Evolutionary conservation across 1,140 invertebrate species (phyloP), one percentile per base, ranked within the genome.

Genomic region (Stratiolaelaps scimitus): DNA sequence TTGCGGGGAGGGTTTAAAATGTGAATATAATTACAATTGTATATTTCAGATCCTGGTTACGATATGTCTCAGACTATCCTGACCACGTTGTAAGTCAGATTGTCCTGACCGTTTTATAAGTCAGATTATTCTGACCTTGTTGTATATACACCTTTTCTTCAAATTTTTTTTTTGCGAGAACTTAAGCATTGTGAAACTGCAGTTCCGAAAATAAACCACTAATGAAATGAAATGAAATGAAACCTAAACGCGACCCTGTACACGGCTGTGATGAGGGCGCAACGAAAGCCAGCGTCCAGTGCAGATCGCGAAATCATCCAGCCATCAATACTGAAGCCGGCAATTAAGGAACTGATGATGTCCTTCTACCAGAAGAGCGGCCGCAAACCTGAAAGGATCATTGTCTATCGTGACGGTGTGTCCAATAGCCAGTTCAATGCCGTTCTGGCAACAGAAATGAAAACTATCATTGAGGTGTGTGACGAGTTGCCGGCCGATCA

Each of bases 381-480:
- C 23, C 66, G 64, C 13, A 67, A 67, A 34, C 77, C 77, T 2
- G 67, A 70, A 43, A 73, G 72, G 40, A 76, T 78, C 26, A 72
- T 78, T 28, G 75, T 77, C 48, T 78, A 76, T 66, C 70, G 77
- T 34, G 78, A 79, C 69, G 78, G 78, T 46, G 78, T 79, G 15
- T 75, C 74, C 17, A 76, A 78, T 67, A 76, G 77, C 17, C 76
- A 79, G 66, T 79, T 79, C 71, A 43, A 65, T 2, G 69, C 72
- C 64, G 73, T 77, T 5, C n/a, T 46, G n/a, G n/a, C n/a, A n/a
- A n/a, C n/a, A n/a, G 71, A 72, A 64, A 44, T 72, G 23, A 43
- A 47, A 47, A 28, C 23, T 13, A 70, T 72, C 7, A 65, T 68
- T 26, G 43, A 60, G 43, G 67, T 68, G 0, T 70, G 68, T 10